Conservation (phyloP, 1,140 invertebrate species). For the Laodelphax striatellus region DNA sequence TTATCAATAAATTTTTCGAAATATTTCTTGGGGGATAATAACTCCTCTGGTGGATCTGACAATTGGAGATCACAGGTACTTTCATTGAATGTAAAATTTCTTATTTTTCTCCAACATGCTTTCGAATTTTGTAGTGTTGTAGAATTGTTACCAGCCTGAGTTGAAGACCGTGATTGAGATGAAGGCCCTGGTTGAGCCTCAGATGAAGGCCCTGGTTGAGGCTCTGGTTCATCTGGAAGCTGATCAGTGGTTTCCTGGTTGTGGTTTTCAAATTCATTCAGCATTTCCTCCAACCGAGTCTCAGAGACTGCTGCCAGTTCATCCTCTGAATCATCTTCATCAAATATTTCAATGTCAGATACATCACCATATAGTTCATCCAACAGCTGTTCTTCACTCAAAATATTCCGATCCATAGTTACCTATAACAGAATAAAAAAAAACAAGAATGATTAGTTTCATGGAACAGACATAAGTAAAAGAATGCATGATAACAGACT, state of each 20-base stretch:
- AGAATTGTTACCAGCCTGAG: background rate
- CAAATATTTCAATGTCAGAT: background rate
- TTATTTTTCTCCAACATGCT: background rate
- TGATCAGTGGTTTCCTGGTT: background rate
- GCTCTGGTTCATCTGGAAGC: background rate
- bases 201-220: background rate
- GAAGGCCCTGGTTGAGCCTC: background rate
- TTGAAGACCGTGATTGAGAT: background rate
- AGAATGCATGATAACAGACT: too few relatives aligned
- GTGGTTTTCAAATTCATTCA: constrained; percentile 1
- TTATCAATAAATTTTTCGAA: constrained; percentile 4
- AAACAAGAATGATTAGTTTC: too few relatives aligned
- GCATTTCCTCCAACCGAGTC: background rate
- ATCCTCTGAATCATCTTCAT: background rate
- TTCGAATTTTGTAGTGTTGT: background rate
- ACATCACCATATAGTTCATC: background rate
- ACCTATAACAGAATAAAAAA: too few relatives aligned
- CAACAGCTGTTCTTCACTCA: too few relatives aligned
- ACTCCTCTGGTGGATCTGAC: too few relatives aligned
- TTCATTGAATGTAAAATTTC: background rate
- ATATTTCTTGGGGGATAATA: background rate
- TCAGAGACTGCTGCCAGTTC: background rate
- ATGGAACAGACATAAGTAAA: too few relatives aligned
- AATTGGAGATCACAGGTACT: background rate
- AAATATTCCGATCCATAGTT: too few relatives aligned